Conservation (phyloP, 2,888 invertebrate species). For the Pachydiplax longipennis region DNA sequence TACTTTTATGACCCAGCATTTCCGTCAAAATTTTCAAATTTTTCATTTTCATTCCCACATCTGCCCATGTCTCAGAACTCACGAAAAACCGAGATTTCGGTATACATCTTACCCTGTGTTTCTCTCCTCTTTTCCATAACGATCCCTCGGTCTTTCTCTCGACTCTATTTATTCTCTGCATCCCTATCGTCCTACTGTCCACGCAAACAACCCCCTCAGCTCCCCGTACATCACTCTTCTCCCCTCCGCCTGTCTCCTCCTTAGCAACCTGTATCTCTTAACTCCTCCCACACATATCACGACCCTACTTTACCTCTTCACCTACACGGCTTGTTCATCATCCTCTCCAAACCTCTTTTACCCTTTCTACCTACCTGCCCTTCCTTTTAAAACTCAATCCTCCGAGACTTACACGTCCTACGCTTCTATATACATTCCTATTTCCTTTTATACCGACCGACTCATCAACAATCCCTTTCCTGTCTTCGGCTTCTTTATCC, state of each 20-base stretch:
- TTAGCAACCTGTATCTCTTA: neutral
- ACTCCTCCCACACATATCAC: neutral
- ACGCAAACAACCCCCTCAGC: neutral
- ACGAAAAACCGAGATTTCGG: neutral
- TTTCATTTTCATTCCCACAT: too few relatives aligned
- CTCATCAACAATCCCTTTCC: neutral
- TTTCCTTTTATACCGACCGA: neutral
- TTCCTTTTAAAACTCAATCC: constrained; percentile 1
- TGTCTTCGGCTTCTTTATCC: neutral
- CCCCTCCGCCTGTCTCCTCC: neutral
- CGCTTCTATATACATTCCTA: neutral
- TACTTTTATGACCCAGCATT: too few relatives aligned
- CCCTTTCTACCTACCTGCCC: neutral
- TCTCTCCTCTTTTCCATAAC: neutral
- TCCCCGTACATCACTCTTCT: neutral
- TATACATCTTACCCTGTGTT: neutral
- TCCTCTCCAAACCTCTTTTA: neutral
- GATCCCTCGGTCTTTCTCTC: neutral
- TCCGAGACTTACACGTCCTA: neutral
- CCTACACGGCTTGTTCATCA: neutral
- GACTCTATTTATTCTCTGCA: neutral
- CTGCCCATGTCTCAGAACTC: too few relatives aligned
- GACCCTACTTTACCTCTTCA: neutral
- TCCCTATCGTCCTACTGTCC: neutral
- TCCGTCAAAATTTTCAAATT: too few relatives aligned